Evolutionary conservation across 2,888 invertebrate genomes (phyloP), one percentile per base, ranked within the genome.

Genomic region (Charanyca ferruginea): DNA sequence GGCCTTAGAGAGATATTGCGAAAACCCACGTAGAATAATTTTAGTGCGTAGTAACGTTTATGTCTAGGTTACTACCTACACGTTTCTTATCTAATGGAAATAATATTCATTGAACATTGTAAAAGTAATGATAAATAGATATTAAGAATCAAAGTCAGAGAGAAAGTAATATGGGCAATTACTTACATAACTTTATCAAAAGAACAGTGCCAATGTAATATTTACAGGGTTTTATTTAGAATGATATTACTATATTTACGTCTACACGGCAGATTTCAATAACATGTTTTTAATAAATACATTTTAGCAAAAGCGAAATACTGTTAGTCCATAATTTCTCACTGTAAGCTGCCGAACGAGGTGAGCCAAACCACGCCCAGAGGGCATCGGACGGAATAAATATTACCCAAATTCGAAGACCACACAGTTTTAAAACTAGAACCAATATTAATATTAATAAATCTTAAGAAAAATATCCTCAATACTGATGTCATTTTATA

Each of bases 311-410:
- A 59, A 51, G 22, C 44, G 9, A 66, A 65, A 63, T 70, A 70
- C 59, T 64, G 76, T 69, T 76, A 76, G 11, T 0, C 13, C 16
- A 64, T 73, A 54, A 66, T 49, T 55, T 52, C 49, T 38, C 35
- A 23, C 20, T 61, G 11, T 25, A 18, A 18, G 42, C 53, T 54
- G 22, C 41, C 23, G 45, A 70, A 55, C 23, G 53, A 72, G 63
- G 59, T 66, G 59, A 72, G 66, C 48, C 28, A 60, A 66, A 63
- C 63, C 67, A 63, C 52, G 67, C 73, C 77, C 60, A 49, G 60
- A 57, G 41, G 47, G 41, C 35, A 57, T 45, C 47, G 28, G 54
- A 59, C 61, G 51, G 20, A 42, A 60, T 68, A 54, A 45, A 62
- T 60, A 42, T 20, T 59, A 41, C 44, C 8, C 28, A 63, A 57